Conservation (phyloP, 2,113 vertebrate genomes). For the Atractosteus spatula region DNA sequence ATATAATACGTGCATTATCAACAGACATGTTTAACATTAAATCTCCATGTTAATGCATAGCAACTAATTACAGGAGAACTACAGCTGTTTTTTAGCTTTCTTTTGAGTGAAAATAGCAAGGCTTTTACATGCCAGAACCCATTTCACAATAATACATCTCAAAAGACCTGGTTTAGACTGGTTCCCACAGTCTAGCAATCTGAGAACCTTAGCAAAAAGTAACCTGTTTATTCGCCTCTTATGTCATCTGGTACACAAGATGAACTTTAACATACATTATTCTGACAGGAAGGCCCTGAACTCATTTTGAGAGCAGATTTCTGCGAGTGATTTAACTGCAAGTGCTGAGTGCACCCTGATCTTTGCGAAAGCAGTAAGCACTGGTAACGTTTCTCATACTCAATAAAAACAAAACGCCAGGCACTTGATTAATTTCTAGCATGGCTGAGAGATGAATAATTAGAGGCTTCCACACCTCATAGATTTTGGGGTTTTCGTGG, state of each 20-base stretch:
- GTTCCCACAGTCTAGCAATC: not conserved
- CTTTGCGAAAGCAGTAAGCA: slow-evolving; percentile 7
- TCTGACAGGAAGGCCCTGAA: not conserved
- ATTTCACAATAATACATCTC: too few species aligned
- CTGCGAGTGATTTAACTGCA: not conserved
- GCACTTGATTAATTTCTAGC: not conserved
- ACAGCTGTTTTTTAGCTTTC: too few species aligned
- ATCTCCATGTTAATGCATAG: too few species aligned
- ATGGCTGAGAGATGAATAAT: not conserved
- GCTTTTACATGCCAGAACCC: too few species aligned
- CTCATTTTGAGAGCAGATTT: not conserved
- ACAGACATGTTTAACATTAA: too few species aligned
- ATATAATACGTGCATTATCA: too few species aligned
- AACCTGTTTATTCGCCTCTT: not conserved
- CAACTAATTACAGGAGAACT: too few species aligned
- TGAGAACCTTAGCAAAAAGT: not conserved
- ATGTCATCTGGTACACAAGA: not conserved
- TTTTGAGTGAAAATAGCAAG: too few species aligned
- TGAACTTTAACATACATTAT: not conserved
- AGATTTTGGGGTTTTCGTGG: not conserved
- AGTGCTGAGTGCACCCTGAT: not conserved
- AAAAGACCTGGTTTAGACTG: not conserved
- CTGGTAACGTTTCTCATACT: not conserved
- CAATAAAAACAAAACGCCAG: not conserved
- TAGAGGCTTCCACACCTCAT: not conserved